A percentile compares a stretch with the other conserved stretches of the same genome.
Conservation (phyloP, 2,113 vertebrate genomes). For the Indri indri region DNA sequence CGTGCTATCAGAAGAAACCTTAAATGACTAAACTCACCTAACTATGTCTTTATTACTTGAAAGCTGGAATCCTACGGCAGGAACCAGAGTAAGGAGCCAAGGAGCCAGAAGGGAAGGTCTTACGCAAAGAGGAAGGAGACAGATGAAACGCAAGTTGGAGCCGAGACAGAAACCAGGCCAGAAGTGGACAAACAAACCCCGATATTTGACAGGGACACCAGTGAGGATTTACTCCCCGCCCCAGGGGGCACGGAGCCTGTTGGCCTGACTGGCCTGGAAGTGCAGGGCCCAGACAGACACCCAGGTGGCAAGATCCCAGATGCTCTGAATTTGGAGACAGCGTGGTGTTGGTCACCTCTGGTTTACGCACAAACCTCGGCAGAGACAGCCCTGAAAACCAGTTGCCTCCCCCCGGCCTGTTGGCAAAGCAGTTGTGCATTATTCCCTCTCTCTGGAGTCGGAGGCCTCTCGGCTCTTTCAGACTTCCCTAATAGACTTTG, state of each 20-base stretch:
- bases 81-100: not conserved
- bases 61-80: not conserved
- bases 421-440: slow-evolving; percentile 62
- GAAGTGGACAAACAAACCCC: fast-evolving
- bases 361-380: not conserved
- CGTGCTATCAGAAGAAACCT: not conserved
- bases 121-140: not conserved
- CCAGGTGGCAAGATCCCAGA: not conserved
- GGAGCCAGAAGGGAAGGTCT: too few species aligned
- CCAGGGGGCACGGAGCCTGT: fast-evolving
- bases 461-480: slow-evolving; percentile 69
- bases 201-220: not conserved
- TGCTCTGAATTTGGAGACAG: not conserved
- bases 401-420: not conserved
- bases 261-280: not conserved
- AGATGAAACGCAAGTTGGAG: fast-evolving
- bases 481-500: slow-evolving; percentile 73
- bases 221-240: fast-evolving
- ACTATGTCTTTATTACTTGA: not conserved
- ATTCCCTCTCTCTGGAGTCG: slow-evolving; percentile 62
- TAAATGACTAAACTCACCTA: too few species aligned
- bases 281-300: fast-evolving
- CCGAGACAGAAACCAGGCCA: not conserved
- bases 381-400: not conserved
- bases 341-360: not conserved